Conservation (phyloP, 1,140 invertebrate genomes). For the Forficula auricularia region DNA sequence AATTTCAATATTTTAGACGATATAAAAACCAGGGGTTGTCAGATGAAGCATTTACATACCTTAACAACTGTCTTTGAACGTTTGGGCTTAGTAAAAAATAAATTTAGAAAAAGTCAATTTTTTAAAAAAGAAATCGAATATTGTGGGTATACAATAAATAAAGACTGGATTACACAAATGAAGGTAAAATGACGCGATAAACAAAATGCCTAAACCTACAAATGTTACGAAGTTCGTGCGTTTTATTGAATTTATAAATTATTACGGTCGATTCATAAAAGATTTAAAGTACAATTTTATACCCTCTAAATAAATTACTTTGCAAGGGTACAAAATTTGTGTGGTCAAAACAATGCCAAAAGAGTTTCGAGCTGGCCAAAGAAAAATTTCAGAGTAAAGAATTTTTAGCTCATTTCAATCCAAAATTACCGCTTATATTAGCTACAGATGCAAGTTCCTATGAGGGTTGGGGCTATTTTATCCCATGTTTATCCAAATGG, state of each 20-base stretch:
- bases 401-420: too few relatives aligned
- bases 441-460: too few relatives aligned
- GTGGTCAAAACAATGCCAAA: too few relatives aligned
- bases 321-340: too few relatives aligned
- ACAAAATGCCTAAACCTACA: constrained; percentile 12
- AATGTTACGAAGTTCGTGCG: constrained; percentile 14
- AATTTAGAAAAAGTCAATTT: constrained; percentile 13
- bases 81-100: constrained; percentile 13
- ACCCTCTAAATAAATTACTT: too few relatives aligned
- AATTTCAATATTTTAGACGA: constrained; percentile 19
- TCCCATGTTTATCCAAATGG: too few relatives aligned
- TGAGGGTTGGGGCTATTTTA: too few relatives aligned
- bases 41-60: constrained; percentile 9
- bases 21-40: constrained; percentile 16
- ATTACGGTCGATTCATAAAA: constrained; percentile 17
- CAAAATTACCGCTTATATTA: too few relatives aligned
- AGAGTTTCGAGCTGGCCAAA: too few relatives aligned
- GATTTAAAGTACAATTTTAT: constrained; percentile 6
- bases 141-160: constrained; percentile 18
- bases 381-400: too few relatives aligned
- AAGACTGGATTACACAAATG: constrained; percentile 12
- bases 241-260: constrained; percentile 18
- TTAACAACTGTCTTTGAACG: constrained; percentile 12
- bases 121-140: constrained; percentile 17
- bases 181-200: constrained; percentile 13